Conservation (phyloP, 2,113 vertebrate genomes). For the Calyptommatus sinebrachiatus region DNA sequence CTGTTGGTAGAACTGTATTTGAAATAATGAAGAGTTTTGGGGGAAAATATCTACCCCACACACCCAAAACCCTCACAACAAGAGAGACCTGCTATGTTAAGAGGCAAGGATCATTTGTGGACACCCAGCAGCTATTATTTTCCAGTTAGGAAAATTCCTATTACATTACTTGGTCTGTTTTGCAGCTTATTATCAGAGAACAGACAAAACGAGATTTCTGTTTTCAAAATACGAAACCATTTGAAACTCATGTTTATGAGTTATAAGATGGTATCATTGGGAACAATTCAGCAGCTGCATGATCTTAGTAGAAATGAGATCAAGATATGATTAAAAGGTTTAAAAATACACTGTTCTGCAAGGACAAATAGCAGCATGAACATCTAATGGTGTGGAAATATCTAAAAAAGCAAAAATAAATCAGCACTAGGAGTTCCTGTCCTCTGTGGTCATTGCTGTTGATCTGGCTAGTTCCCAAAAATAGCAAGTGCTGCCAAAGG, state of each 20-base stretch:
- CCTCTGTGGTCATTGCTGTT: background rate
- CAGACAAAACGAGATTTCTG: background rate
- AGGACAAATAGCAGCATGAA: background rate
- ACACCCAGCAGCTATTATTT: too few species aligned
- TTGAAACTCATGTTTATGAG: too few species aligned
- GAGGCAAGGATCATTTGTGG: too few species aligned
- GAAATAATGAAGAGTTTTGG: too few species aligned
- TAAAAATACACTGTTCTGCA: background rate
- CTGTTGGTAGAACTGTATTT: background rate
- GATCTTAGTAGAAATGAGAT: background rate
- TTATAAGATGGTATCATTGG: conserved; percentile 4
- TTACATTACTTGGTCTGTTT: background rate
- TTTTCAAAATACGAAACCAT: background rate
- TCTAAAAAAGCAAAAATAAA: background rate
- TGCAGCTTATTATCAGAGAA: background rate
- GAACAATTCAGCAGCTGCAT: conserved; percentile 27
- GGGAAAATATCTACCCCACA: too few species aligned
- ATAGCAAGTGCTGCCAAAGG: background rate
- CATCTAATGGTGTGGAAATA: background rate
- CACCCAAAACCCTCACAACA: background rate
- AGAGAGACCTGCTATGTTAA: too few species aligned
- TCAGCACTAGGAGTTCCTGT: background rate
- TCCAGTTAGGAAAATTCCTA: too few species aligned
- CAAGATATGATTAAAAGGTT: background rate
- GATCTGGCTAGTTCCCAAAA: background rate